These are phyloP conservation scores for Siphlonurus alternatus DNA, from an alignment of 2,888 invertebrate genomes.

Conservation along the genomic window DNA sequence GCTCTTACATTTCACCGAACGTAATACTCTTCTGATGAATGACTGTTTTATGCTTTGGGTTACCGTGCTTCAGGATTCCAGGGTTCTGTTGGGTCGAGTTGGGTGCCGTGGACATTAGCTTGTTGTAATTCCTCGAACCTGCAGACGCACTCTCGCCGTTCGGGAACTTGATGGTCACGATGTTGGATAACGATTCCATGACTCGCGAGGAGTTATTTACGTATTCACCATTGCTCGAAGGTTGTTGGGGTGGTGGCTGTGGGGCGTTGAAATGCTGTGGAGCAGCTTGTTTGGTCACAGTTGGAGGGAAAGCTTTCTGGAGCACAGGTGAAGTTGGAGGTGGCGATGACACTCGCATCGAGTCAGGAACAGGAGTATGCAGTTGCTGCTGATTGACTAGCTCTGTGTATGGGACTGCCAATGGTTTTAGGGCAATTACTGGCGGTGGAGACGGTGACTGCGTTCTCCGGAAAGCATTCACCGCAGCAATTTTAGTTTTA, in stretches of 20 bases:
- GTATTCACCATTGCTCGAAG: no score
- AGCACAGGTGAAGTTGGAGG: neutral
- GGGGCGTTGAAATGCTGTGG: no score
- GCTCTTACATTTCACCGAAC: constrained; percentile 2
- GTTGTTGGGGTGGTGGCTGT: neutral
- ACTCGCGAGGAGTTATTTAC: neutral
- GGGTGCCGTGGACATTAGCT: neutral
- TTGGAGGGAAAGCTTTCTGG: neutral
- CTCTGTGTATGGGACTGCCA: neutral
- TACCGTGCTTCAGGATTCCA: neutral
- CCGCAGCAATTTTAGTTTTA: neutral
- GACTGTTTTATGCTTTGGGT: constrained; percentile 1
- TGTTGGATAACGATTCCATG: constrained; percentile 20
- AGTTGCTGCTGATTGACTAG: neutral
- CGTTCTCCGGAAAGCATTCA: neutral
- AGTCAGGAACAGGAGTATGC: no score
- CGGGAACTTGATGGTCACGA: constrained; percentile 24
- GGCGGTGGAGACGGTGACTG: neutral
- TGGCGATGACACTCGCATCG: neutral
- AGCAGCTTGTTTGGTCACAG: neutral
- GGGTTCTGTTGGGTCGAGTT: neutral
- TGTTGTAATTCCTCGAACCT: neutral
- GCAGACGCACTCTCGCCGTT: constrained; percentile 7
- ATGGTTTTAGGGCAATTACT: neutral
- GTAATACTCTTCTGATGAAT: constrained; percentile 1